Evolutionary conservation across 2,113 vertebrate genomes (phyloP).

Genomic region (Leucosticte australis): DNA sequence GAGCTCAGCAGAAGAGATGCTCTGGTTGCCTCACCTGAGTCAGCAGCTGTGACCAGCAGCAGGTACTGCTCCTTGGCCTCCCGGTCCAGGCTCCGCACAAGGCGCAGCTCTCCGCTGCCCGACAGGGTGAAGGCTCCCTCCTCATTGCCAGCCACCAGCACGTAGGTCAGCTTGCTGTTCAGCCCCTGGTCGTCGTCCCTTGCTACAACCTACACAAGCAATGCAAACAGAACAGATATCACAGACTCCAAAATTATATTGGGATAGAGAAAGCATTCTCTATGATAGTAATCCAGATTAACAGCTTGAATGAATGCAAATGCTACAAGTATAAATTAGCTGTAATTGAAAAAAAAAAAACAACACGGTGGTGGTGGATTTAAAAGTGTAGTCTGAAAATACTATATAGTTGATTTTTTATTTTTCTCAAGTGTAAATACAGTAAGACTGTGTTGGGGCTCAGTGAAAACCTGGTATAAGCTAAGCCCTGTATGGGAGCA

Average conservation of each 20-base stretch:
- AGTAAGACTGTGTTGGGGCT: not conserved
- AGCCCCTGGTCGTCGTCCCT: conserved; percentile 89
- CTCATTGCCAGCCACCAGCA: conserved; percentile 83
- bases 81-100: conserved; percentile 86
- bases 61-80: conserved; percentile 82
- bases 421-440: not conserved
- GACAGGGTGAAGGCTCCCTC: conserved; percentile 86
- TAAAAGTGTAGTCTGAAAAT: not conserved
- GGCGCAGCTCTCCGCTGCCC: conserved; percentile 82
- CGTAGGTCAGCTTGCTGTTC: conserved; percentile 88
- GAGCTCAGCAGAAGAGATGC: not conserved
- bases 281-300: not conserved
- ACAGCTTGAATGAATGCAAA: not conserved
- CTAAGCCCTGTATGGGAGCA: not conserved
- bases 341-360: not conserved
- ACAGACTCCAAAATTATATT: not conserved
- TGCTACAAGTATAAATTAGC: not conserved
- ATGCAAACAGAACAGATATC: not conserved
- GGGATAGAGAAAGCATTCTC: not conserved
- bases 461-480: not conserved
- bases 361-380: not conserved
- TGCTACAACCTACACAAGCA: conserved; percentile 84
- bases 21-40: conserved; percentile 79
- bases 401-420: not conserved
- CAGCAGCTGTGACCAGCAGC: conserved; percentile 86